phyloP scores from a whole-genome alignment of 2,797 vertebrate species.

The Manis crassicaudata region DNA sequence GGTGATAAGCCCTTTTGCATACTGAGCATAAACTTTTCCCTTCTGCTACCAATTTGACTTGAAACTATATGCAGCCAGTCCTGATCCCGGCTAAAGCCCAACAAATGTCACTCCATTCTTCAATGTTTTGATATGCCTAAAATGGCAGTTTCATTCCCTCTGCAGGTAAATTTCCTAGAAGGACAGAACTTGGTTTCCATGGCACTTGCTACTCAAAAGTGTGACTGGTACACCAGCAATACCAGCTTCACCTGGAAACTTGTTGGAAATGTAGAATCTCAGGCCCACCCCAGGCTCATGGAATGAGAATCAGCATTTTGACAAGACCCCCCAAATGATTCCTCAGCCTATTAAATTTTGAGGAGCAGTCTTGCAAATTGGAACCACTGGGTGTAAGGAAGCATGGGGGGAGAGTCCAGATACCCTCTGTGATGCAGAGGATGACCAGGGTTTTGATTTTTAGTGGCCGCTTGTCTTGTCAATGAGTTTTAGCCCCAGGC shows the following conservation, averaged over 20 bases:
- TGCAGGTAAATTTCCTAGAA: neutral
- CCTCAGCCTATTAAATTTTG: neutral
- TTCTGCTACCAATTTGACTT: neutral
- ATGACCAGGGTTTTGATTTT: neutral
- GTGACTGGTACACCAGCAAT: neutral
- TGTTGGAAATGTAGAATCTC: neutral
- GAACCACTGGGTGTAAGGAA: neutral
- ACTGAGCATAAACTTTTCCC: neutral
- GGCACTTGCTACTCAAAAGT: neutral
- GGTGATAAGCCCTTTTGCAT: too few species aligned
- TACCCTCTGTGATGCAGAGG: neutral
- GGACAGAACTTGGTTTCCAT: neutral
- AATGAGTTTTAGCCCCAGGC: too few species aligned
- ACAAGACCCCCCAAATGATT: neutral
- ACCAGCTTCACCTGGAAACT: neutral
- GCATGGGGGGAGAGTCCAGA: neutral
- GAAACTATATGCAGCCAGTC: neutral
- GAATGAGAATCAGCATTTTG: neutral
- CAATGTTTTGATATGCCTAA: neutral
- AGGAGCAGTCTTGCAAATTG: neutral
- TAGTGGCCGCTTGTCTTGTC: neutral
- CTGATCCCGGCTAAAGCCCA: neutral
- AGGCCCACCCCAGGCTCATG: neutral
- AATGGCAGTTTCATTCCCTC: neutral
- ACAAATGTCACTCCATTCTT: neutral